Evolutionary conservation across 1,140 invertebrate genomes (phyloP), one percentile per base, ranked within the genome.

Genomic region (Drosophila quadrilineata): DNA sequence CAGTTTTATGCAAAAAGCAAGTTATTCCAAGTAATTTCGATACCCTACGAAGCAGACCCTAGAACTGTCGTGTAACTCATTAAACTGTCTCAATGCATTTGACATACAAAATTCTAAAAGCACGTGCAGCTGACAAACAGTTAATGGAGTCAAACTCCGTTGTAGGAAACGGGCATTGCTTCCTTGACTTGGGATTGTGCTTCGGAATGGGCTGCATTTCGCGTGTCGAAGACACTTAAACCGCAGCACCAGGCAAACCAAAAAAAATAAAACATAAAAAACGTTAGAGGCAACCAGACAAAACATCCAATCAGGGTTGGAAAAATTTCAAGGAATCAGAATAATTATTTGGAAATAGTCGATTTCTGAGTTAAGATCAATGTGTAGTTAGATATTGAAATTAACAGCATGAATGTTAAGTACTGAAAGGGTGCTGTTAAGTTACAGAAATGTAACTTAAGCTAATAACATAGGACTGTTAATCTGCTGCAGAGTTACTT

Each of bases 181-280:
- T 5, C 31, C 3, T 33, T 3, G 33, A 6, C 12, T 16, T 35
- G 33, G 33, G 33, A 19, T 43, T 29, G 28, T 19, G 6, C 21
- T 57, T 63, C 22, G 33, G 62, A 49, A 40, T 71, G 53, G 72
- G 64, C 43, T 70, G 68, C 56, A 68, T 73, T 79, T 88, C 76
- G 85, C 86, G 86, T 88, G 86, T 69, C 75, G 49, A 88, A 88
- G 79, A 88, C 80, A 88, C 86, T 88, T 88, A 77, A 84, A 73
- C 73, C 86, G 63, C 84, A 87, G n/a, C n/a, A n/a, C n/a, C n/a
- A 71, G 54, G 49, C 73, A 74, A 67, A 56, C 48, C 45, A 53
- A 56, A 80, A 69, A 49, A 46, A 8, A 3, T 2, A 19, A 53
- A 53, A 53, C 21, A 24, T 53, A 28, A 65, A 46, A 50, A 40